Base-by-base conservation (phyloP, 2,113 vertebrate species). In the Oncorhynchus keta region DNA sequence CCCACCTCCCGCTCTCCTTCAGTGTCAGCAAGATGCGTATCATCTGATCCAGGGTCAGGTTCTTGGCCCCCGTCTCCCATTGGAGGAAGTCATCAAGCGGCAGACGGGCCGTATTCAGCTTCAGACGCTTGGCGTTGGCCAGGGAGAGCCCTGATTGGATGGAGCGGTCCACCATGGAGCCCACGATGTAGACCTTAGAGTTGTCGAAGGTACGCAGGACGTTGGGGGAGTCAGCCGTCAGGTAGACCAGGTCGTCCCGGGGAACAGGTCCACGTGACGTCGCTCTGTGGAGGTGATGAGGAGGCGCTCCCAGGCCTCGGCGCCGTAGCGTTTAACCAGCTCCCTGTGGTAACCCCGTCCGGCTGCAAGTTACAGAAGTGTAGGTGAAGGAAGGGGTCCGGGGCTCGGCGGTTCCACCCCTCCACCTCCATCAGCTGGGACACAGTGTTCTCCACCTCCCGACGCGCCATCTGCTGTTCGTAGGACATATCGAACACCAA, bases 21-120 rank as follows among this genome's bases (percentile, higher is more conserved):
- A 96, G 1, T 4, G 93, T 93, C 73, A 95, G 75, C 88, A 99
- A 91, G 89, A 99, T 98, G 51, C 87, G 87, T 14, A 96, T 93
- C 94, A 99, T 95, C 90, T 99, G 97, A 87, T 99, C 95, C 83
- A 99, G 86, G 0, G 97, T 99, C 78, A 99, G 95, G 85, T 95
- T 98, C 94, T 99, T 99, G 61, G 80, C 94, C 18, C 18, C 98
- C 0, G 0, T 1, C 0, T 86, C 93, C 98, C 98, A 99, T 1
- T 95, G 82, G 79, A 99, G 93, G 80, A 93, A 96, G 78, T 92
- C 90, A 6, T 99, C 95, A 78, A 99, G 83, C 0, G 98, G 98
- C 71, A 99, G 92, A 5, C 96, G 92, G 0, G 96, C 96, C 0
- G 96, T 99, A 83, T 95, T 90, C 76, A 99, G 79, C 0, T 95